Percentiles rank a stretch among this genome's conserved stretches.
Conservation (phyloP, 92 coral and sea anemone species). For the Zoanthus solanderi region DNA sequence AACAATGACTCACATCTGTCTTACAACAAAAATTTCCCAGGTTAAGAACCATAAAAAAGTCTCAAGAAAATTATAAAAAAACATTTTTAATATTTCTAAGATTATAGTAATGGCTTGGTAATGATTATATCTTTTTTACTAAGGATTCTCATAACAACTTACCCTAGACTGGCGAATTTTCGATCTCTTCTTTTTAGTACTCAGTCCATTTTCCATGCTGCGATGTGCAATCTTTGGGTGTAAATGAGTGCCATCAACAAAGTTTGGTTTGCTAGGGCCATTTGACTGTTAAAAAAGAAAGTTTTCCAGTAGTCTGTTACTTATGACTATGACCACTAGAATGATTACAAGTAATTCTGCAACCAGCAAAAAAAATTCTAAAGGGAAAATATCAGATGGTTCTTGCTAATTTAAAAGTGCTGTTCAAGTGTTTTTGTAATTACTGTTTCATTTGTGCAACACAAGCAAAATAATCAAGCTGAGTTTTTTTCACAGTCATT, state of each 20-base stretch:
- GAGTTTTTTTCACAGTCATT: conserved; percentile 27
- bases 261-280: conserved; percentile 82
- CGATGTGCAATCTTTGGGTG: conserved; percentile 79
- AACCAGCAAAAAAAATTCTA: not conserved
- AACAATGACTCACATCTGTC: conserved; percentile 35
- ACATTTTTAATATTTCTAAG: no score
- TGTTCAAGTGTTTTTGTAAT: conserved; percentile 5
- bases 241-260: conserved; percentile 65
- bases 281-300: conserved; percentile 60
- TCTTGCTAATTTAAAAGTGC: conserved; percentile 32
- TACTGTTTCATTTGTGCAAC: conserved; percentile 19
- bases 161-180: conserved; percentile 88
- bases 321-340: not conserved
- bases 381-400: not conserved
- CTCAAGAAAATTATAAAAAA: not conserved
- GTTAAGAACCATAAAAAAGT: not conserved
- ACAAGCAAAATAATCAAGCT: conserved; percentile 23
- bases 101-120: no score
- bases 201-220: conserved; percentile 82
- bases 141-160: conserved; percentile 10
- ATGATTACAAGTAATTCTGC: not conserved
- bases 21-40: conserved; percentile 4
- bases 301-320: not conserved
- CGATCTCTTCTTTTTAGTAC: conserved; percentile 79
- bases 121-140: no score